These are phyloP conservation scores for Entelurus aequoreus DNA, from an alignment of 2,113 vertebrate genomes.

Conservation along the genomic window DNA sequence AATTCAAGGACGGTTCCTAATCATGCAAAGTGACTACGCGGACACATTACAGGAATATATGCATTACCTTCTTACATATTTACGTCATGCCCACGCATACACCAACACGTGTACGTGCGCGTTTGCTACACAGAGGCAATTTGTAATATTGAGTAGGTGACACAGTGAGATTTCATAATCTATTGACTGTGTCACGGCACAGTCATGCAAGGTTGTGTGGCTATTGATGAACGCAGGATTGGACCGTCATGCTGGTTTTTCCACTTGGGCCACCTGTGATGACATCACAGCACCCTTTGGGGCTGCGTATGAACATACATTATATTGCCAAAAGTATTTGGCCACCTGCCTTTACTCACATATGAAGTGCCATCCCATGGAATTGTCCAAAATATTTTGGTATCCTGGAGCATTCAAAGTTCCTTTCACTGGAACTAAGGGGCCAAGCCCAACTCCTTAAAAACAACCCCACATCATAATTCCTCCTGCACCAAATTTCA, in stretches of 20 bases:
- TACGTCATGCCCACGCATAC: conserved; percentile 25
- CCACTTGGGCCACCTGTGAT: conserved; percentile 45
- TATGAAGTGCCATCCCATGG: no score
- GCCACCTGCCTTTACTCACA: no score
- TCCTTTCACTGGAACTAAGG: no score
- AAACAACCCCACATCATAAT: no score
- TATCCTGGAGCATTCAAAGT: no score
- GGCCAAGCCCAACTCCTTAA: no score
- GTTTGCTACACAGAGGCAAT: conserved; percentile 50
- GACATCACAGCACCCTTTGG: conserved; percentile 43
- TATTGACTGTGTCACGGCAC: conserved; percentile 58
- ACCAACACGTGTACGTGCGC: conserved; percentile 11
- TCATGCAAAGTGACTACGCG: conserved; percentile 62
- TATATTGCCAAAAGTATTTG: no score
- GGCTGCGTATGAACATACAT: not conserved
- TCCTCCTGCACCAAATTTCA: no score
- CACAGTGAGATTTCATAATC: conserved; percentile 61
- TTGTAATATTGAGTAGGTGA: conserved; percentile 70
- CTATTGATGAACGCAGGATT: conserved; percentile 53
- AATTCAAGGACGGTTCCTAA: conserved; percentile 67
- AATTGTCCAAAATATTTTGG: no score
- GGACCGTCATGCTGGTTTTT: conserved; percentile 38
- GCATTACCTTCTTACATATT: conserved; percentile 63
- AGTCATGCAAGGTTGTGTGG: conserved; percentile 48
- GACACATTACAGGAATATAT: conserved; percentile 56